These are phyloP conservation scores for Sepiola atlantica DNA, from an alignment of 2,888 invertebrate species.

Conservation along the genomic window DNA sequence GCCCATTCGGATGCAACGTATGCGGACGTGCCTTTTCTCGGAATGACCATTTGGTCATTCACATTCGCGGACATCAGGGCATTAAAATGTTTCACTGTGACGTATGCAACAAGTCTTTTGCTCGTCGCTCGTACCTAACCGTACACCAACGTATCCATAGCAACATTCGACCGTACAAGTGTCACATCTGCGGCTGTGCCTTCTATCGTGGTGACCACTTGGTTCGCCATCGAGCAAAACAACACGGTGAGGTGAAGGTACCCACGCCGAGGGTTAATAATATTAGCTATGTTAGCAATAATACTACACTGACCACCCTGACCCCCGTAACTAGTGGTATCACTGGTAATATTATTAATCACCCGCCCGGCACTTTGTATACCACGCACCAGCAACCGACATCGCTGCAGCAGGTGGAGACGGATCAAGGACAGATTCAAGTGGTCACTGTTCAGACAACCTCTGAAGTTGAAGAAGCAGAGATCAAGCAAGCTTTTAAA, in stretches of 20 bases:
- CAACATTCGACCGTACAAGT: constrained; percentile 35
- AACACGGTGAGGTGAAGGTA: neutral
- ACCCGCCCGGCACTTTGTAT: neutral
- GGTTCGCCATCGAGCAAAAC: neutral
- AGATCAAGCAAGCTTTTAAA: constrained; percentile 33
- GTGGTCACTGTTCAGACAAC: constrained; percentile 36
- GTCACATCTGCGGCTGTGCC: constrained; percentile 41
- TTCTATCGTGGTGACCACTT: constrained; percentile 43
- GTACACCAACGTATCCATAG: constrained; percentile 43
- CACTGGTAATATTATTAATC: constrained; percentile 14
- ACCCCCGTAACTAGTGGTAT: neutral
- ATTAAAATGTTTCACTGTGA: constrained; percentile 40
- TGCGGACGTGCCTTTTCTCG: constrained; percentile 43
- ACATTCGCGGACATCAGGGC: constrained; percentile 38
- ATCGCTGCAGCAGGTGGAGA: neutral
- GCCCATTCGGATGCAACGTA: constrained; percentile 39
- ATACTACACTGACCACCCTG: neutral
- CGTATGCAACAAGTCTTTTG: constrained; percentile 24
- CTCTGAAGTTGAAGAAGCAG: neutral
- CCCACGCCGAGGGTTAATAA: neutral
- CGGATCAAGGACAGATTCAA: neutral
- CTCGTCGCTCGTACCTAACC: constrained; percentile 38
- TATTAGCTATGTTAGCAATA: constrained; percentile 20
- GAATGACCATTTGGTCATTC: constrained; percentile 42
- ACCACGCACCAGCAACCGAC: neutral